Conservation (phyloP, 2,888 invertebrate species). For the Resseliella maxima region DNA sequence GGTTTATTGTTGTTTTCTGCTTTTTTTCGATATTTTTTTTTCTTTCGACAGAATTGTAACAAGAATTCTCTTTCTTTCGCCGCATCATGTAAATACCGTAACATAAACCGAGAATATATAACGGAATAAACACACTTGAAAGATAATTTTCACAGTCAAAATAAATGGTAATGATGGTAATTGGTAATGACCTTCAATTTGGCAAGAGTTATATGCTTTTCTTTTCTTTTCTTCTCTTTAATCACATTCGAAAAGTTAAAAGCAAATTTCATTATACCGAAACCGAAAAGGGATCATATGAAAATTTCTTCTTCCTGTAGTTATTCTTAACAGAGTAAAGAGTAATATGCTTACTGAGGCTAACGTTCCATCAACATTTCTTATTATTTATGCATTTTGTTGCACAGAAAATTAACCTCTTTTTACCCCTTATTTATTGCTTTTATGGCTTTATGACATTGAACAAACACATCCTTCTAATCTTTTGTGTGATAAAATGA, state of each 20-base stretch:
- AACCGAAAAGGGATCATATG: neutral
- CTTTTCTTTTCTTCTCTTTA: too few relatives aligned
- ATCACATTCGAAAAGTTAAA: neutral
- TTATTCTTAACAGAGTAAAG: neutral
- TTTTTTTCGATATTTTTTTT: too few relatives aligned
- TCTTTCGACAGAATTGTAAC: too few relatives aligned
- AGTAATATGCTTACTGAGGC: neutral
- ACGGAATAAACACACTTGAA: too few relatives aligned
- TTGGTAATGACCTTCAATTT: neutral
- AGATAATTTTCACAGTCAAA: too few relatives aligned
- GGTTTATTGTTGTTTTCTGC: too few relatives aligned
- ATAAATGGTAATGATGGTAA: neutral
- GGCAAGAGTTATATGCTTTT: neutral
- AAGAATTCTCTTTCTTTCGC: too few relatives aligned
- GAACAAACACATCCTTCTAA: neutral
- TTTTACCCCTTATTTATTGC: slow-evolving; percentile 8
- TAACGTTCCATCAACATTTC: neutral
- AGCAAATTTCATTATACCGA: neutral
- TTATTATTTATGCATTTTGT: neutral
- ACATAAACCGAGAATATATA: too few relatives aligned
- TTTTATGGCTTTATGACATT: slow-evolving; percentile 33
- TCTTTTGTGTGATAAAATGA: neutral
- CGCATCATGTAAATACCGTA: too few relatives aligned
- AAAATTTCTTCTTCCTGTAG: neutral
- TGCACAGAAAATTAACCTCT: neutral